phyloP scores from a whole-genome alignment of 2,113 vertebrate genomes.

The Chlamydotis undulata region DNA sequence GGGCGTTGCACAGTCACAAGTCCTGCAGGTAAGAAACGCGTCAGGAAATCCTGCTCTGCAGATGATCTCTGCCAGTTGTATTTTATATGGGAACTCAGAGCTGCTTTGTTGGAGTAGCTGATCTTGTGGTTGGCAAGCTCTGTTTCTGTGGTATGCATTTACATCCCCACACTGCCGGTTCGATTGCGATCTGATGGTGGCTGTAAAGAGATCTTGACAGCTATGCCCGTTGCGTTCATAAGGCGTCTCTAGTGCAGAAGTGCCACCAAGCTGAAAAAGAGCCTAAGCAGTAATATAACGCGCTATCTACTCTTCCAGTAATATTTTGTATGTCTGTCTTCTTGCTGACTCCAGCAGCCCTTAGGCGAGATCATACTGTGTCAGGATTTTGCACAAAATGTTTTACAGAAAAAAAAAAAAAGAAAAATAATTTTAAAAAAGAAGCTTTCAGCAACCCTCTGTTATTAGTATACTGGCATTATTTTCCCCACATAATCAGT shows the following conservation, averaged over 20 bases:
- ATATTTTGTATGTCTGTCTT: neutral
- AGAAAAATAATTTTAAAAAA: no score
- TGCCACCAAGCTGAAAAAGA: neutral
- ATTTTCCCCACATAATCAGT: neutral
- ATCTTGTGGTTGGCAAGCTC: neutral
- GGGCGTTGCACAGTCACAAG: neutral
- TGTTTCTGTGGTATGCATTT: neutral
- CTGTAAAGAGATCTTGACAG: neutral
- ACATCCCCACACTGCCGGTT: neutral
- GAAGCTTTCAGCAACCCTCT: neutral
- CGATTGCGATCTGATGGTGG: neutral
- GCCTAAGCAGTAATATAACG: neutral
- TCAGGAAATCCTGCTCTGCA: constrained; percentile 56
- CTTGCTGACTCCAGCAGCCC: neutral
- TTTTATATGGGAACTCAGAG: constrained; percentile 13
- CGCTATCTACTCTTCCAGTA: neutral
- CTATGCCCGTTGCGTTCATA: neutral
- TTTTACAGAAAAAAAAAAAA: neutral
- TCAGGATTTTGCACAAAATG: neutral
- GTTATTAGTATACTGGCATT: neutral
- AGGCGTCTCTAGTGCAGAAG: neutral
- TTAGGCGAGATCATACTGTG: neutral
- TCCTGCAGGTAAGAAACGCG: constrained; percentile 48
- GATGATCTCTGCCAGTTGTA: neutral
- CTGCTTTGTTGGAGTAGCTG: neutral